phyloP scores from a whole-genome alignment of 2,797 vertebrate genomes.

The Austrolebias charrua region DNA sequence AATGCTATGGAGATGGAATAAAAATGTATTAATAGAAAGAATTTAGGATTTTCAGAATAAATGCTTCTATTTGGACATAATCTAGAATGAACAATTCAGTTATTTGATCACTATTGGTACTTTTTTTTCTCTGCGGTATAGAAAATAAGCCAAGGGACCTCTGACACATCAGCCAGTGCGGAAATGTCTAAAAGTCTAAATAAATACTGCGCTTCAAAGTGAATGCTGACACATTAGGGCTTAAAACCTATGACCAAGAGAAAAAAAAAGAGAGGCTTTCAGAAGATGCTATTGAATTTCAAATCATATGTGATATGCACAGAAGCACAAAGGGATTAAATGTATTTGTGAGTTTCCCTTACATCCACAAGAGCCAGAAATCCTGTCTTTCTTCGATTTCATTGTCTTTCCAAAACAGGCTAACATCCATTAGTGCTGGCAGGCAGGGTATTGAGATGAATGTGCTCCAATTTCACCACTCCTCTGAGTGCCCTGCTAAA shows the following conservation, averaged over 20 bases:
- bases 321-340: slow-evolving; percentile 42
- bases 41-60: neutral
- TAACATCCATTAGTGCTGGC: slow-evolving; percentile 62
- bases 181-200: slow-evolving; percentile 39
- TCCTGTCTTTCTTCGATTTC: slow-evolving; percentile 51
- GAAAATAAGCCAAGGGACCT: slow-evolving; percentile 29
- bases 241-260: neutral
- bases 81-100: slow-evolving; percentile 25
- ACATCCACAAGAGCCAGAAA: slow-evolving; percentile 43
- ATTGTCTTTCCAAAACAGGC: slow-evolving; percentile 65
- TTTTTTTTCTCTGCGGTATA: slow-evolving; percentile 23
- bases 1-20: slow-evolving; percentile 6
- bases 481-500: slow-evolving; percentile 45
- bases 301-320: slow-evolving; percentile 32
- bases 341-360: slow-evolving; percentile 34
- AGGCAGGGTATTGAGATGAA: slow-evolving; percentile 68
- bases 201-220: slow-evolving; percentile 23
- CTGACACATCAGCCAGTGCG: slow-evolving; percentile 27
- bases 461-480: slow-evolving; percentile 67
- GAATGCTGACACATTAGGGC: slow-evolving; percentile 18
- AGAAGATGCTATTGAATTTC: slow-evolving; percentile 34
- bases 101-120: slow-evolving; percentile 29
- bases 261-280: slow-evolving; percentile 14
- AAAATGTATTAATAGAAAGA: slow-evolving; percentile 22
- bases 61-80: slow-evolving; percentile 5